Conservation (phyloP, 2,888 invertebrate species). For the Apodemia mormo region DNA sequence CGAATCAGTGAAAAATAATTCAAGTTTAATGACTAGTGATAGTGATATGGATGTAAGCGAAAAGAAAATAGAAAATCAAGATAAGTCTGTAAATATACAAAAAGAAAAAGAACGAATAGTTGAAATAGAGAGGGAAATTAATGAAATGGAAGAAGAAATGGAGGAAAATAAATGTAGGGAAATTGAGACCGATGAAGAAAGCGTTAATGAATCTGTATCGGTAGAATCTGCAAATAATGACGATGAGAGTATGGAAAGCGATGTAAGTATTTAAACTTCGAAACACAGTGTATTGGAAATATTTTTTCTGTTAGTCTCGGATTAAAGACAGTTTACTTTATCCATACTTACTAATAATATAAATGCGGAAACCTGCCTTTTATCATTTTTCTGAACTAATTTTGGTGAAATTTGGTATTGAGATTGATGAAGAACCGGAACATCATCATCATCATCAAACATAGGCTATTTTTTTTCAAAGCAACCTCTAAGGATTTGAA, state of each 20-base stretch:
- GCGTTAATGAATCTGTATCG: conserved; percentile 37
- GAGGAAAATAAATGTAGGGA: conserved; percentile 48
- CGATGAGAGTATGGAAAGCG: conserved; percentile 26
- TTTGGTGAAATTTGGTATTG: too few species aligned
- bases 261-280: conserved; percentile 26
- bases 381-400: too few species aligned
- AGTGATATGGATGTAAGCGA: conserved; percentile 58
- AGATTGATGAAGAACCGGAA: too few species aligned
- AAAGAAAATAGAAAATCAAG: conserved; percentile 43
- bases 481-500: too few species aligned
- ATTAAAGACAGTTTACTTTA: too few species aligned
- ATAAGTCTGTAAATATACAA: conserved; percentile 51
- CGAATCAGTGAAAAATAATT: conserved; percentile 43
- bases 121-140: conserved; percentile 71
- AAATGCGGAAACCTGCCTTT: too few species aligned
- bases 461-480: too few species aligned
- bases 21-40: conserved; percentile 68
- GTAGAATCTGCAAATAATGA: conserved; percentile 33
- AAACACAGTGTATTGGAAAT: too few species aligned
- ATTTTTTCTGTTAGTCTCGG: too few species aligned
- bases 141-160: conserved; percentile 68
- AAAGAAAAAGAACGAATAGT: conserved; percentile 67
- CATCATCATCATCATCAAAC: too few species aligned
- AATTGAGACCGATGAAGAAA: conserved; percentile 38
- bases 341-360: too few species aligned